Conservation (phyloP, 2,113 vertebrate species). For the Lontra canadensis region DNA sequence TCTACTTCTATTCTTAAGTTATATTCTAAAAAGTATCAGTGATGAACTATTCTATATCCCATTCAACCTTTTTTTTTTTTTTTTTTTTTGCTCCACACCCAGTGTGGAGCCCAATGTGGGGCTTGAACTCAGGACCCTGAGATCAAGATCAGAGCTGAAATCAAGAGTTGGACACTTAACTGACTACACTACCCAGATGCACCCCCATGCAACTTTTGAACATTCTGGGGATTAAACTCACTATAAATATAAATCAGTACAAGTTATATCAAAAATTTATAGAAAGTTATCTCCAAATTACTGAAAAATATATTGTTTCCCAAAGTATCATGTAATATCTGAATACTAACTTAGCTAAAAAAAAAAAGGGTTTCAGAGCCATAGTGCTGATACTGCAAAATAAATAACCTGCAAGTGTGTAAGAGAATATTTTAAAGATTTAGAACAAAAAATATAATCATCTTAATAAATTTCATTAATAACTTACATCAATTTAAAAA, state of each 20-base stretch:
- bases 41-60: background rate
- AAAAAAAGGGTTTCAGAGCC: background rate
- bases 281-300: background rate
- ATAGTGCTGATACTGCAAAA: background rate
- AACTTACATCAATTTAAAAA: background rate
- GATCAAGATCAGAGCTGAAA: background rate
- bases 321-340: background rate
- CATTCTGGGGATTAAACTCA: background rate
- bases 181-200: background rate
- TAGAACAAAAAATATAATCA: background rate
- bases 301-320: background rate
- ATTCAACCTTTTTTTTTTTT: background rate
- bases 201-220: background rate
- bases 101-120: background rate
- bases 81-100: too few relatives aligned
- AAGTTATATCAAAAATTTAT: background rate
- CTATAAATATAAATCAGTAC: background rate
- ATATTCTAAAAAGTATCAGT: background rate
- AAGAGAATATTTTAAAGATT: background rate
- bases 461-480: background rate
- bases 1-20: slow-evolving; percentile 10
- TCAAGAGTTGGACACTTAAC: background rate
- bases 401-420: background rate
- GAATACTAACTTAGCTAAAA: background rate
- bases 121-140: background rate